Base-by-base conservation (phyloP, 2,888 invertebrate genomes). In the Drosophila recens region DNA sequence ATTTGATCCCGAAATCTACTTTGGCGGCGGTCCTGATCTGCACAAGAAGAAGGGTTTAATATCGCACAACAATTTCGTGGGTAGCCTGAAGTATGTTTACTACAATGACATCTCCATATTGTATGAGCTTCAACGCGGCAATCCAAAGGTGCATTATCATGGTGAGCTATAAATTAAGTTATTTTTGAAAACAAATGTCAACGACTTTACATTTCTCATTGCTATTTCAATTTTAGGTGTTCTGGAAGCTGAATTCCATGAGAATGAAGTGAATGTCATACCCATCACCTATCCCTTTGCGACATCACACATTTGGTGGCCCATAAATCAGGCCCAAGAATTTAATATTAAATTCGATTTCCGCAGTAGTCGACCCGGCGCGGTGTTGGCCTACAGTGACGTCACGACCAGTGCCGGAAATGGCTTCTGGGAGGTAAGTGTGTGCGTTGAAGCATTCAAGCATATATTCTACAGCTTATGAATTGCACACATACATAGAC, bases 1-100 rank as follows among this genome's bases (percentile, higher is more conserved):
- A 82, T 97, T 98, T 76, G 98, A 98, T 93, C 98, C 98, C 38
- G 97, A 98, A 93, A 97, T 98, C 80, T 98, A 98, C 91, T 96
- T 98, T 78, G 97, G 97, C 52, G 97, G 97, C 15, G 98, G 97
- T 3, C 97, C 97, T 2, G 97, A 97, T 91, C 92, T 97, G 70
- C 94, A 96, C 89, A 97, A 97, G 92, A 97, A 96, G 93, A 95
- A 95, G 92, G 97, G 98, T 53, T 93, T 97, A 80, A 95, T 95
- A 88, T 97, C 96, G 66, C 95, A 96, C 83, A 97, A 97, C 92
- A 97, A 97, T 93, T 97, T 97, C 91, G 96, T 96, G 80, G 97
- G 98, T 27, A 97, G 97, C 82, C 92, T 98, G 40, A 97, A 97
- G 91, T 97, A 97, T 91, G 97, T 98, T 51, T 98, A 97, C 92